phyloP scores from a whole-genome alignment of 2,113 vertebrate genomes.

The Entosphenus tridentatus region DNA sequence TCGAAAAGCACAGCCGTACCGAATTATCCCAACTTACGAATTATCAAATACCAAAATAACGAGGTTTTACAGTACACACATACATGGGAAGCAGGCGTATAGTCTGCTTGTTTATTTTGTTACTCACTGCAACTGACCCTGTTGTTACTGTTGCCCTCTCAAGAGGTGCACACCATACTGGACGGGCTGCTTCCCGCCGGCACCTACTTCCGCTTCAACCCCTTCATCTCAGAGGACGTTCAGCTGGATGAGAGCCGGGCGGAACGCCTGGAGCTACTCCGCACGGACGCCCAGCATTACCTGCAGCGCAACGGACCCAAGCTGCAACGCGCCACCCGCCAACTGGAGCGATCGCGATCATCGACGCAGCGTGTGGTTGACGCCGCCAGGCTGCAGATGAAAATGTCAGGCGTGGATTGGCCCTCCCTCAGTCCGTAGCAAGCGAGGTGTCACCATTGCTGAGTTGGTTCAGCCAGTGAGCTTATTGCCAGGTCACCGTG shows the following conservation, averaged over 20 bases:
- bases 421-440: no score
- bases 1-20: no score
- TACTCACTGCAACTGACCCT: not conserved
- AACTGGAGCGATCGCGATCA: conserved; percentile 13
- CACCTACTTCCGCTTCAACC: conserved; percentile 35
- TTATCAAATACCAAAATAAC: no score
- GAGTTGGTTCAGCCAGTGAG: no score
- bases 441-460: no score
- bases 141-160: not conserved
- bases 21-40: no score
- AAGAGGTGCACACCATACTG: conserved; percentile 26
- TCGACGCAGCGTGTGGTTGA: no score
- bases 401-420: no score
- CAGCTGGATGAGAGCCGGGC: conserved; percentile 27
- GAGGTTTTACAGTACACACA: no score
- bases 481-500: no score
- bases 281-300: conserved; percentile 23
- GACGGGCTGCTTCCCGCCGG: conserved; percentile 25
- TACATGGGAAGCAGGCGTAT: no score
- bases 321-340: conserved; percentile 21
- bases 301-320: conserved; percentile 25
- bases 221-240: conserved; percentile 25
- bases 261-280: conserved; percentile 19
- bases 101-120: not conserved
- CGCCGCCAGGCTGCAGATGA: no score